These are phyloP conservation scores for Mus musculus DNA, from an alignment of 2,113 vertebrate species.

Conservation along the genomic window DNA sequence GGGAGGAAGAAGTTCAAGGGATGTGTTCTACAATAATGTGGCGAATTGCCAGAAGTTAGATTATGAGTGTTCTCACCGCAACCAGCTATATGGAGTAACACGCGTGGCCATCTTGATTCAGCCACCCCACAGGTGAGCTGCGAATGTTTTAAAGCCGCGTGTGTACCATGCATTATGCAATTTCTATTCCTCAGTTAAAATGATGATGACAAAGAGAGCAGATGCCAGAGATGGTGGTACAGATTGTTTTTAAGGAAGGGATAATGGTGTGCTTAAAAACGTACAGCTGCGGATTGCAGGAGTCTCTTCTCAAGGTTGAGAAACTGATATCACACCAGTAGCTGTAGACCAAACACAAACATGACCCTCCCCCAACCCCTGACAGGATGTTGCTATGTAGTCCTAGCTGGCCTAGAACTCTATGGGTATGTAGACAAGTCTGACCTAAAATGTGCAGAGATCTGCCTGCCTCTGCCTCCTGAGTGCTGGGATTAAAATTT, in stretches of 20 bases:
- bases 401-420: not conserved
- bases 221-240: not conserved
- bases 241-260: not conserved
- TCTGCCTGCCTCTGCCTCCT: not conserved
- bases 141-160: not conserved
- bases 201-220: not conserved
- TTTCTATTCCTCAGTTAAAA: not conserved
- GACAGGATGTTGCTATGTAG: not conserved
- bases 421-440: not conserved
- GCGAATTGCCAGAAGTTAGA: not conserved
- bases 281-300: not conserved
- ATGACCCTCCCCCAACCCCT: fast-evolving
- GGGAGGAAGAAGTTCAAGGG: not conserved
- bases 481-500: not conserved
- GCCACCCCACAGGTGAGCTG: not conserved
- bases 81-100: not conserved
- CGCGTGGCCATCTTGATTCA: not conserved
- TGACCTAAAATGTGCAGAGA: not conserved
- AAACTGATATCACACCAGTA: not conserved
- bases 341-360: too few relatives aligned
- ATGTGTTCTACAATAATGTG: not conserved
- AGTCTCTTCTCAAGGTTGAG: not conserved
- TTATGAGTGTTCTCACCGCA: not conserved
- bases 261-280: not conserved
- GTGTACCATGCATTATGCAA: not conserved